phyloP scores from a whole-genome alignment of 2,888 invertebrate genomes.

The Scaptomyza cyrtandrae region DNA sequence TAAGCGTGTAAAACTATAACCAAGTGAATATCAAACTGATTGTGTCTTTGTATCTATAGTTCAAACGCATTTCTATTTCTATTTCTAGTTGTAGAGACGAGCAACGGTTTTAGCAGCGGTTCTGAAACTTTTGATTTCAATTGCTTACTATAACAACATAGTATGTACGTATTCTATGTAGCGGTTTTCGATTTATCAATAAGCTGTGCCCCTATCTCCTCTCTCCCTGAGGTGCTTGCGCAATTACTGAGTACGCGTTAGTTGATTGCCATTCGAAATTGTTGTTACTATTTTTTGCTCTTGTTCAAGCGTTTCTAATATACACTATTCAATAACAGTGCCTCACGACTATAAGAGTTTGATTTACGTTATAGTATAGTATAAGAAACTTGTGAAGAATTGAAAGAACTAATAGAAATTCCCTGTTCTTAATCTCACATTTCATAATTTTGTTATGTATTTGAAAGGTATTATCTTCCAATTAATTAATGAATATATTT shows the following conservation, averaged over 20 bases:
- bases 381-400: neutral
- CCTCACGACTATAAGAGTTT: neutral
- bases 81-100: constrained; percentile 22
- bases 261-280: constrained; percentile 35
- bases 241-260: constrained; percentile 42
- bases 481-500: constrained; percentile 18
- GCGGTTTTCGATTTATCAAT: constrained; percentile 49
- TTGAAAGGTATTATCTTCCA: constrained; percentile 17
- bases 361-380: too few species aligned
- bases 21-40: constrained; percentile 40
- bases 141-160: constrained; percentile 23
- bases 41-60: constrained; percentile 33
- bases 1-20: constrained; percentile 60
- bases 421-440: neutral
- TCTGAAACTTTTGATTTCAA: constrained; percentile 70
- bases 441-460: neutral
- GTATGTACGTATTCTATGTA: constrained; percentile 52
- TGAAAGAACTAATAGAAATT: neutral
- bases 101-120: constrained; percentile 56
- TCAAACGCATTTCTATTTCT: constrained; percentile 38
- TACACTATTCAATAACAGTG: constrained; percentile 12
- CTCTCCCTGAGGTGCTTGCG: constrained; percentile 29
- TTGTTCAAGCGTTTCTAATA: constrained; percentile 21
- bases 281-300: constrained; percentile 8
- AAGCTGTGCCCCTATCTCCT: neutral